A percentile compares a stretch with the other conserved stretches of the same genome.
These are phyloP conservation scores for Pseudococcus longispinus DNA, from an alignment of 2,888 invertebrate genomes.

Conservation along the genomic window DNA sequence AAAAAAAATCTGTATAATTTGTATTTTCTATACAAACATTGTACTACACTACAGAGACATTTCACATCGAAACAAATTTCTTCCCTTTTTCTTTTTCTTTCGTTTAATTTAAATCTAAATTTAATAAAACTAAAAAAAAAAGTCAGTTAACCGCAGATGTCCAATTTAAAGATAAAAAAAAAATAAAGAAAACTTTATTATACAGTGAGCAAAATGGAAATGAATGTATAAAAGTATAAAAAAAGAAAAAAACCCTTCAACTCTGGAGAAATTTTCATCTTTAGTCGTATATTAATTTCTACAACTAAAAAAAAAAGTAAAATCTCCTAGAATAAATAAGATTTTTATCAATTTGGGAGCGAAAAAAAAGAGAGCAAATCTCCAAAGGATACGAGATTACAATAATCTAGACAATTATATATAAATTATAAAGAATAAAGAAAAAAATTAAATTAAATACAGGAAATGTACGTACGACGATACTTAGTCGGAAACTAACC, in stretches of 20 bases:
- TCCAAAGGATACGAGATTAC: background rate
- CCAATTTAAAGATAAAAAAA: slow-evolving; percentile 13
- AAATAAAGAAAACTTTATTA: background rate
- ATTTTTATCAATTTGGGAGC: background rate
- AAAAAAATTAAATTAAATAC: background rate
- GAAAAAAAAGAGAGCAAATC: background rate
- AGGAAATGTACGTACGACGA: background rate
- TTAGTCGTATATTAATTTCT: slow-evolving; percentile 18
- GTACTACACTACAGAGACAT: no score
- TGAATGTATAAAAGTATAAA: background rate
- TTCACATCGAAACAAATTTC: background rate
- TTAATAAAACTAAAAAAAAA: slow-evolving; percentile 1
- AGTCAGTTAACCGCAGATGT: slow-evolving; percentile 26
- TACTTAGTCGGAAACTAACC: background rate
- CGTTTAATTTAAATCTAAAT: background rate
- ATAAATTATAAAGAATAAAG: background rate
- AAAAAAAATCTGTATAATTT: no score
- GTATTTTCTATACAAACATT: no score
- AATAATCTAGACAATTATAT: background rate
- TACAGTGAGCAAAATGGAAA: slow-evolving; percentile 4
- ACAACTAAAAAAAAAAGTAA: background rate
- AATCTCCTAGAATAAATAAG: background rate
- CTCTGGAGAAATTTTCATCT: background rate
- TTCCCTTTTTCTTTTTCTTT: background rate
- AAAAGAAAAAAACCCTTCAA: background rate